These are phyloP conservation scores for Apotomis turbidana DNA, from an alignment of 2,888 invertebrate genomes.

Conservation along the genomic window DNA sequence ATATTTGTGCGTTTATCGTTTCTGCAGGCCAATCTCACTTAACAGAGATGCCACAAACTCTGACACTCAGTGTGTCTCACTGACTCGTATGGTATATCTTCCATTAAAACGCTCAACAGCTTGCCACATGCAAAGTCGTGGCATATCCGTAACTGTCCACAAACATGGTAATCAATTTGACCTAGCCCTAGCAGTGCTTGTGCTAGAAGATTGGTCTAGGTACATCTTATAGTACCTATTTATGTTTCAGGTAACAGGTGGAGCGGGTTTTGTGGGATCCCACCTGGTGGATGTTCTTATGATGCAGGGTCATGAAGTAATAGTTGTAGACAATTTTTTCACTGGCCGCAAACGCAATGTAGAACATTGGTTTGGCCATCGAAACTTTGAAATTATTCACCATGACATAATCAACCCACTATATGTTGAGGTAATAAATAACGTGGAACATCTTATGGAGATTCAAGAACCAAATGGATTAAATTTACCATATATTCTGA, in stretches of 20 bases:
- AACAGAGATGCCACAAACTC: no score
- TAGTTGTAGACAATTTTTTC: constrained; percentile 99
- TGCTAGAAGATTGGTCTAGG: neutral
- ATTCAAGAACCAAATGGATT: neutral
- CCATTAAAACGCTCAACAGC: no score
- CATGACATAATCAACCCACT: constrained; percentile 99
- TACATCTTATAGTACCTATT: constrained; percentile 9
- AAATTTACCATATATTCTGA: neutral
- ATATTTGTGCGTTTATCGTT: no score
- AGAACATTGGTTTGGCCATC: constrained; percentile 99
- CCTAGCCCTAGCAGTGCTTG: no score
- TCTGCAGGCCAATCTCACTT: no score
- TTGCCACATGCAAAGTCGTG: no score
- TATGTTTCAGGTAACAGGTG: constrained; percentile 91
- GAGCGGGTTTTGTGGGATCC: constrained; percentile 99
- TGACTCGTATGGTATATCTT: no score
- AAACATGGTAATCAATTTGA: no score
- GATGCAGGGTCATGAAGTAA: constrained; percentile 97
- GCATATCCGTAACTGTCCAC: no score
- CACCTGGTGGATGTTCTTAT: constrained; percentile 98
- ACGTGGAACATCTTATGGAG: no score
- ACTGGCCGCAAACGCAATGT: constrained; percentile 98
- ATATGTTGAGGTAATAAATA: constrained; percentile 89
- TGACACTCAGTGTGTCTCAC: no score
- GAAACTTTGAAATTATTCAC: constrained; percentile 99